Base-by-base conservation (phyloP, 2,888 invertebrate species). In the Pimpla rufipes region DNA sequence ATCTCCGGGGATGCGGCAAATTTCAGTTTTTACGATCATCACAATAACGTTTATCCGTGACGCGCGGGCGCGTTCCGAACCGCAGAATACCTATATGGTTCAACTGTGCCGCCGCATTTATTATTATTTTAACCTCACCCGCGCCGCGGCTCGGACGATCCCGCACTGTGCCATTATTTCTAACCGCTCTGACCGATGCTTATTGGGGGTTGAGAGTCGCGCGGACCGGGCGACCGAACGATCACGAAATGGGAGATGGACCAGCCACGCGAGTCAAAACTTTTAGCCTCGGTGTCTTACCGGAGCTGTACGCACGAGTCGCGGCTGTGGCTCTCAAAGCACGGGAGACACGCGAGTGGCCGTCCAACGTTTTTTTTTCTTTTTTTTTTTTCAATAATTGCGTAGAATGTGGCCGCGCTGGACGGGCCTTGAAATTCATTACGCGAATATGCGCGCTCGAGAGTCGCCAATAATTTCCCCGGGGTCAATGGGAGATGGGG, bases 121-220 rank as follows among this genome's bases (percentile, higher is more conserved):
- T 57, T 64, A 71, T 50, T 52, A 70, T 70, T 74, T 47, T 62
- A 86, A 85, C 85, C 80, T 87, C 75, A 77, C 70, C 85, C 79
- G 73, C 84, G 74, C 75, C 81, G 77, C 84, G 75, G 81, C 76
- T n/a, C 47, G 29, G 5, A 29, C 29, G 5, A 55, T 70, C 57
- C 77, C 79, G 79, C 81, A 79, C 81, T 87, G 85, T 81, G 85
- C 85, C 79, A 85, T 83, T 84, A 86, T 88, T 86, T 84, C 82
- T 85, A 86, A 85, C 81, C 84, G 79, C 47, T 74, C 79, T 59
- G 66, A 79, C 21, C 79, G 57, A 73, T 83, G 85, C 84, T 87
- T 84, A 85, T 88, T 87, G 66, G 57, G 5, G 29, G 29, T 29
- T 29, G 29, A 29, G 29, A 29, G 29, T 5, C 29, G 29, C 29